Conservation (phyloP, 1,140 invertebrate genomes). For the Heliconius eleuchia region DNA sequence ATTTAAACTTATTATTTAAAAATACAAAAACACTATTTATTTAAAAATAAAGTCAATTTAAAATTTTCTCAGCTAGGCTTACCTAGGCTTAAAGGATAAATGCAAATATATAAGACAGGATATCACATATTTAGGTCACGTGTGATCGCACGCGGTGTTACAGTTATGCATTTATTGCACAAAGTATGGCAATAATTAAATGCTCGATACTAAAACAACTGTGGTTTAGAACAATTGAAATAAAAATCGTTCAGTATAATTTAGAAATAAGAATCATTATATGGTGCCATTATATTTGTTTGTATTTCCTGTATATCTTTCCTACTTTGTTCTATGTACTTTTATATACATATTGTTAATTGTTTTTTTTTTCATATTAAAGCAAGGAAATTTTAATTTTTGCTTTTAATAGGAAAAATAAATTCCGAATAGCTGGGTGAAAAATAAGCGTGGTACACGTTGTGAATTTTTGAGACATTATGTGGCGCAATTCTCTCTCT, state of each 20-base stretch:
- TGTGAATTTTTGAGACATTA: too few relatives aligned
- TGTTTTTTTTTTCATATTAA: too few relatives aligned
- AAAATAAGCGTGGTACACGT: too few relatives aligned
- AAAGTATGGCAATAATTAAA: background rate
- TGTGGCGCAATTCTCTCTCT: too few relatives aligned
- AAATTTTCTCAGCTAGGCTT: too few relatives aligned
- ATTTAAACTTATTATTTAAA: too few relatives aligned
- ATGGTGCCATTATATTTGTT: background rate
- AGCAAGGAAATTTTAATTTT: too few relatives aligned
- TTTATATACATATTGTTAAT: background rate
- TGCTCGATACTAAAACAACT: background rate
- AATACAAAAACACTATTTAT: too few relatives aligned
- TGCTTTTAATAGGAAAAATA: too few relatives aligned
- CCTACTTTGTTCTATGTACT: background rate
- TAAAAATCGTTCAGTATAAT: background rate
- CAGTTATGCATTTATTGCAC: background rate
- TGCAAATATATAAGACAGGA: background rate
- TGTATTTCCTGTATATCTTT: background rate
- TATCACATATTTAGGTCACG: background rate
- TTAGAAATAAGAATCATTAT: background rate
- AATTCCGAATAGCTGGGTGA: too few relatives aligned
- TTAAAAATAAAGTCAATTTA: too few relatives aligned
- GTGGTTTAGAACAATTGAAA: background rate
- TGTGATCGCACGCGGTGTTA: slow-evolving; percentile 2
- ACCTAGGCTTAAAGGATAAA: background rate